A percentile compares a stretch with the other conserved stretches of the same genome.
Conservation (phyloP, 2,797 vertebrate species). For the Phataginus tricuspis region DNA sequence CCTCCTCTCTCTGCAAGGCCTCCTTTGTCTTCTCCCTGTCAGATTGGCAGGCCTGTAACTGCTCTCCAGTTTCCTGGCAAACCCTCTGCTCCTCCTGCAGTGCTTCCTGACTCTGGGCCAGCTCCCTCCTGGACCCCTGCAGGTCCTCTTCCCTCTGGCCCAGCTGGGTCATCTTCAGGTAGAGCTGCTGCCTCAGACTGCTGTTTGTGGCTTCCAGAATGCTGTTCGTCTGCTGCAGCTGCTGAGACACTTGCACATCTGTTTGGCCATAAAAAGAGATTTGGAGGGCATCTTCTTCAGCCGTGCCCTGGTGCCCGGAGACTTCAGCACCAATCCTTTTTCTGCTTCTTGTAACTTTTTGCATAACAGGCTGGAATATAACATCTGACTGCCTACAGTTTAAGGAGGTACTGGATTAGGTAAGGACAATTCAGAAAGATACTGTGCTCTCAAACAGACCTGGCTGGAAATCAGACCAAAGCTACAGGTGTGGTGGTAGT, state of each 20-base stretch:
- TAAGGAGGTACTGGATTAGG: background rate
- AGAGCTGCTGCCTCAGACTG: conserved; percentile 71
- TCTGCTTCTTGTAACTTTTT: background rate
- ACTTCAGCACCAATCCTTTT: background rate
- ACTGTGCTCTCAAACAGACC: background rate
- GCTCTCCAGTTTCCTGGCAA: rapidly evolving
- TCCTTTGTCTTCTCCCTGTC: background rate
- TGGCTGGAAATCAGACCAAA: background rate
- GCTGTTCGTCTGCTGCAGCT: conserved; percentile 38
- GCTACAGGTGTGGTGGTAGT: background rate
- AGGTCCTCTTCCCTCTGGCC: background rate
- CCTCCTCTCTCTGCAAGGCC: background rate
- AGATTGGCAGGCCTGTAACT: rapidly evolving
- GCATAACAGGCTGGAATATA: background rate
- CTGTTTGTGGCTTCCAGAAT: conserved; percentile 60
- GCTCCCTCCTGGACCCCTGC: conserved; percentile 22
- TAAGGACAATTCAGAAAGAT: background rate
- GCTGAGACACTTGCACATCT: conserved; percentile 76
- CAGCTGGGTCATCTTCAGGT: background rate
- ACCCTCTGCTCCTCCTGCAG: background rate
- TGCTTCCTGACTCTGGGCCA: conserved; percentile 54
- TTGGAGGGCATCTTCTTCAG: background rate
- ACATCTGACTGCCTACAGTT: background rate
- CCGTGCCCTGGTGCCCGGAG: background rate
- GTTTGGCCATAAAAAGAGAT: conserved; percentile 25